phyloP scores from a whole-genome alignment of 1,140 invertebrate species.

The Orius laevigatus region DNA sequence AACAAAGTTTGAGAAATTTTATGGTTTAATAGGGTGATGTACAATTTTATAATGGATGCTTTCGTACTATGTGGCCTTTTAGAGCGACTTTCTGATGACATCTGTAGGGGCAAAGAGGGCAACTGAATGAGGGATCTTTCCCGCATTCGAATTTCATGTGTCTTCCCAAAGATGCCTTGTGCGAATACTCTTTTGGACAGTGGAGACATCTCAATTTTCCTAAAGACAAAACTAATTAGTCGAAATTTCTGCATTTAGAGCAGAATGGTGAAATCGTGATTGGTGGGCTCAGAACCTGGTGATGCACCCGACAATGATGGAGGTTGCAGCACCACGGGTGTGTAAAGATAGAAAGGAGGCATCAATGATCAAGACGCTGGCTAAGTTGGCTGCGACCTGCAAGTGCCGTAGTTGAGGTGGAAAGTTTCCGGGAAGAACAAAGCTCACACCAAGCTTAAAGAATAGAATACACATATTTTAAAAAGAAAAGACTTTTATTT shows the following conservation, averaged over 20 bases:
- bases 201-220: constrained; percentile 3
- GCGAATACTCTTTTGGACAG: constrained; percentile 17
- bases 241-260: neutral
- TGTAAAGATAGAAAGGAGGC: too few species aligned
- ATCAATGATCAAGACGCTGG: too few species aligned
- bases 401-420: neutral
- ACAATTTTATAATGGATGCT: constrained; percentile 1
- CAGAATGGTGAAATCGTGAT: neutral
- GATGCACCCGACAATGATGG: neutral
- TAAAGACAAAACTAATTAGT: neutral
- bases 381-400: neutral
- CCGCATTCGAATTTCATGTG: constrained; percentile 18
- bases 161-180: constrained; percentile 8
- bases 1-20: too few species aligned
- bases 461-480: too few species aligned
- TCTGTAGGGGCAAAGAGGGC: constrained; percentile 8
- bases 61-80: neutral
- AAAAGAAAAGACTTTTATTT: too few species aligned
- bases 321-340: neutral
- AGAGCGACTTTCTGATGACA: neutral
- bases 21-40: too few species aligned
- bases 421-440: neutral
- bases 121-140: constrained; percentile 12
- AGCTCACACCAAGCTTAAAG: too few species aligned
- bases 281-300: neutral